Evolutionary conservation across 2,113 vertebrate species (phyloP).

Genomic region (Dinomys branickii): DNA sequence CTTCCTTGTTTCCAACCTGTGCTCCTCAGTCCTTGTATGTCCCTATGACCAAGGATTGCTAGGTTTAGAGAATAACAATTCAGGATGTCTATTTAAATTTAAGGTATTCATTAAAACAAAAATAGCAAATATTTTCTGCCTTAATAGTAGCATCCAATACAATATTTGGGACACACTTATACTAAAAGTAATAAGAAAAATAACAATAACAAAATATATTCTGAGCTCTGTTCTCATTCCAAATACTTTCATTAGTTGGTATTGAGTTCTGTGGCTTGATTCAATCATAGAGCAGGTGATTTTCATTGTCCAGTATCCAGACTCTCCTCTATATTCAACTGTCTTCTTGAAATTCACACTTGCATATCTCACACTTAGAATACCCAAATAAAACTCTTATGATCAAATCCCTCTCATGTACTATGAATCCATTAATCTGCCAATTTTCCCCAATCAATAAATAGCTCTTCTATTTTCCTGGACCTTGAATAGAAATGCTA

Average conservation of each 20-base stretch:
- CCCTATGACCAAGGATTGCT: not conserved
- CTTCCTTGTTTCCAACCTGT: not conserved
- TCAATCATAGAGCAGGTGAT: not conserved
- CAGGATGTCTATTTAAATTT: not conserved
- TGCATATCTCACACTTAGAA: not conserved
- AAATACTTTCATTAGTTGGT: not conserved
- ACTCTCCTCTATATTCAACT: not conserved
- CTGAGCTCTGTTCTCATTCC: not conserved
- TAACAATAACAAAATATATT: not conserved
- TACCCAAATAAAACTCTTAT: not conserved
- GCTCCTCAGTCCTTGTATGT: rapidly evolving
- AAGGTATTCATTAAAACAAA: not conserved
- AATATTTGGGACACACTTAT: rapidly evolving
- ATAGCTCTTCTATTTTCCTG: not conserved
- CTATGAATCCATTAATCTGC: not conserved
- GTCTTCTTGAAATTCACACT: not conserved
- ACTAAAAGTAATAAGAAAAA: not conserved
- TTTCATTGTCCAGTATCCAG: not conserved
- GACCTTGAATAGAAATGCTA: not conserved
- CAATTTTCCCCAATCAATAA: not conserved
- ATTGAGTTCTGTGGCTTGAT: not conserved
- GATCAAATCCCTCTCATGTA: not conserved
- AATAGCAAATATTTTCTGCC: not conserved
- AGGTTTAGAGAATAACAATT: not conserved
- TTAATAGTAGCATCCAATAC: not conserved